phyloP scores from a whole-genome alignment of 1,140 invertebrate species.

The Zaprionus tsacasi region DNA sequence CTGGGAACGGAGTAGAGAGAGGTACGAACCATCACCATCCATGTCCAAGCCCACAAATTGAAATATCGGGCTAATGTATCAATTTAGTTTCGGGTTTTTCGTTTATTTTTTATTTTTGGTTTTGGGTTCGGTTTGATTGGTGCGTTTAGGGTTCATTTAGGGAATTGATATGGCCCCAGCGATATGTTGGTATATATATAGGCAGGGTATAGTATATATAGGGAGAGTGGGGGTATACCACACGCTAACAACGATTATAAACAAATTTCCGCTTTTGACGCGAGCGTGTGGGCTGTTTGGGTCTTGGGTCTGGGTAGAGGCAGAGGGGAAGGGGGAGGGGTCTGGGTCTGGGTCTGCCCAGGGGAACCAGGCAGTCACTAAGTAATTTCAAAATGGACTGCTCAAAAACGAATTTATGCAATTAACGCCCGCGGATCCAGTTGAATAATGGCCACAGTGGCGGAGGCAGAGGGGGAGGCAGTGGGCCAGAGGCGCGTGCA shows the following conservation, averaged over 20 bases:
- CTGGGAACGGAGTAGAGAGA: slow-evolving; percentile 1
- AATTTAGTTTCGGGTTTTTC: slow-evolving; percentile 62
- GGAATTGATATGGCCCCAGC: slow-evolving; percentile 71
- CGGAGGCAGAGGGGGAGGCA: slow-evolving; percentile 34
- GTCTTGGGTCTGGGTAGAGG: not conserved
- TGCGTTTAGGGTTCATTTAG: slow-evolving; percentile 71
- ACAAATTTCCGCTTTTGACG: slow-evolving; percentile 83
- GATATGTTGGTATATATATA: slow-evolving; percentile 34
- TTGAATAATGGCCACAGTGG: slow-evolving; percentile 60
- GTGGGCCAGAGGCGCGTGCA: slow-evolving; percentile 58
- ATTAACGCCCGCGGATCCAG: slow-evolving; percentile 59
- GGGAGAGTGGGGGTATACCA: slow-evolving; percentile 29
- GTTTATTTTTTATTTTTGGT: slow-evolving; percentile 2
- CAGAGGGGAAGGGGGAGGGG: not conserved
- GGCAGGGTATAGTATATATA: slow-evolving; percentile 33
- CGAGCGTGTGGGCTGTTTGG: slow-evolving; percentile 23
- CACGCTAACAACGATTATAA: slow-evolving; percentile 78
- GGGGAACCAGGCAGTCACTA: slow-evolving; percentile 19
- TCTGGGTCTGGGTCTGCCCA: not conserved
- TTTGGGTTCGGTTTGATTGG: slow-evolving; percentile 58
- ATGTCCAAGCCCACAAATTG: slow-evolving; percentile 54
- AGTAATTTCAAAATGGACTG: slow-evolving; percentile 71
- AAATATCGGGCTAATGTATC: slow-evolving; percentile 77
- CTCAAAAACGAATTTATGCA: slow-evolving; percentile 79
- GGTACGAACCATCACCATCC: slow-evolving; percentile 23